phyloP scores from a whole-genome alignment of 1,140 invertebrate genomes.

The Drosophila athabasca region DNA sequence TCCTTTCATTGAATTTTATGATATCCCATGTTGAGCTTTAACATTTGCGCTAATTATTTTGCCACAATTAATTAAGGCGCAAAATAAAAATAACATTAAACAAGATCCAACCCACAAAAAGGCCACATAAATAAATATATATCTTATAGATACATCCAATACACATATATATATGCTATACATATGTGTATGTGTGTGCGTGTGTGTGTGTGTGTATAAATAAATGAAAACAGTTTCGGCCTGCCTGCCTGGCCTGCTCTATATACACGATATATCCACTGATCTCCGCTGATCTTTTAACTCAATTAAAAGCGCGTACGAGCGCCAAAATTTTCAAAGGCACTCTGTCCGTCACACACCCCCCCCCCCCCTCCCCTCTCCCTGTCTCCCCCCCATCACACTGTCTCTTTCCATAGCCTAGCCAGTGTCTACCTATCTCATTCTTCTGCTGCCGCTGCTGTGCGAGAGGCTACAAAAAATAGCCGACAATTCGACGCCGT shows the following conservation, averaged over 20 bases:
- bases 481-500: constrained; percentile 68
- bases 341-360: constrained; percentile 29
- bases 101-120: constrained; percentile 22
- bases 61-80: constrained; percentile 74
- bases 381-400: neutral
- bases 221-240: constrained; percentile 26
- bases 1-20: constrained; percentile 62
- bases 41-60: constrained; percentile 79
- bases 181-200: constrained; percentile 6
- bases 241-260: constrained; percentile 16
- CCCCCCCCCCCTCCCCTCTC: too few relatives aligned
- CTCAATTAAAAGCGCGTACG: constrained; percentile 78
- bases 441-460: neutral
- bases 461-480: constrained; percentile 34
- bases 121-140: constrained; percentile 33
- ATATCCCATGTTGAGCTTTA: constrained; percentile 66
- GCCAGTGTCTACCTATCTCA: too few relatives aligned
- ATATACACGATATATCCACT: constrained; percentile 56
- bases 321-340: constrained; percentile 72
- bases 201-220: constrained; percentile 11
- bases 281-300: constrained; percentile 77
- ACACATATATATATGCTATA: constrained; percentile 3
- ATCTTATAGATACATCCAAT: neutral
- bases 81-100: constrained; percentile 68
- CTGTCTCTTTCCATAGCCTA: constrained; percentile 34